A percentile compares a stretch with the other conserved stretches of the same genome.
Evolutionary conservation across 2,113 vertebrate species (phyloP).

Genomic region (Pao palembangensis): DNA sequence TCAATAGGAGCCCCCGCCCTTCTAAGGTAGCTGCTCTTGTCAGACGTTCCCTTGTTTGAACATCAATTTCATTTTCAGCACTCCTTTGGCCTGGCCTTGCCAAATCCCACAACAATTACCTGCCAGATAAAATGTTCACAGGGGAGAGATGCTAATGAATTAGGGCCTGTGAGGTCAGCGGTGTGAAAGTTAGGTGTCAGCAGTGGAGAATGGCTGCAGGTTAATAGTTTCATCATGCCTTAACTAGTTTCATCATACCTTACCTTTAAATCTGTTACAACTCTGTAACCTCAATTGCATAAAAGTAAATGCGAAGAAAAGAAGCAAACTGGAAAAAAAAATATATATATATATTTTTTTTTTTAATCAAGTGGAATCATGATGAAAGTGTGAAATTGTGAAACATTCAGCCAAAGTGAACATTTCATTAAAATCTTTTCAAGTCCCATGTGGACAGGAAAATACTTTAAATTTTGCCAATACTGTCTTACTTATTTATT

Average conservation of each 20-base stretch:
- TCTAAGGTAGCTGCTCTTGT: slow-evolving; percentile 49
- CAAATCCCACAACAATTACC: slow-evolving; percentile 67
- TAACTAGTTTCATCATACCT: slow-evolving; percentile 33
- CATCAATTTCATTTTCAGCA: slow-evolving; percentile 65
- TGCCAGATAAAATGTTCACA: slow-evolving; percentile 47
- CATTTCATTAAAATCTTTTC: too few relatives aligned
- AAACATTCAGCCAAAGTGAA: too few relatives aligned
- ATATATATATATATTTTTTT: too few relatives aligned
- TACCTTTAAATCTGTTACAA: neutral
- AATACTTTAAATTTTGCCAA: too few relatives aligned
- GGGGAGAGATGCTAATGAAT: slow-evolving; percentile 60
- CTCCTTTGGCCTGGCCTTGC: slow-evolving; percentile 42
- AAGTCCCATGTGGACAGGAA: too few relatives aligned
- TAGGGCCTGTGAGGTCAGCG: slow-evolving; percentile 44
- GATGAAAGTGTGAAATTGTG: too few relatives aligned
- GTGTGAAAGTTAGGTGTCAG: slow-evolving; percentile 39
- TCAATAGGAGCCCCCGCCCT: slow-evolving; percentile 26
- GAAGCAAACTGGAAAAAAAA: too few relatives aligned
- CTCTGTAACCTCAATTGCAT: too few relatives aligned
- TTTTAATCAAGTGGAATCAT: too few relatives aligned
- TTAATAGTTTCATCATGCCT: slow-evolving; percentile 45
- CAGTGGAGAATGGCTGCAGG: slow-evolving; percentile 26
- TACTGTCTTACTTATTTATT: too few relatives aligned
- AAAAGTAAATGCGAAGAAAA: too few relatives aligned
- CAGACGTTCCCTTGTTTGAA: slow-evolving; percentile 65